Percentiles rank a stretch among this genome's conserved stretches.
phyloP scores from a whole-genome alignment of 2,797 vertebrate species.

The Cephalopachus bancanus region DNA sequence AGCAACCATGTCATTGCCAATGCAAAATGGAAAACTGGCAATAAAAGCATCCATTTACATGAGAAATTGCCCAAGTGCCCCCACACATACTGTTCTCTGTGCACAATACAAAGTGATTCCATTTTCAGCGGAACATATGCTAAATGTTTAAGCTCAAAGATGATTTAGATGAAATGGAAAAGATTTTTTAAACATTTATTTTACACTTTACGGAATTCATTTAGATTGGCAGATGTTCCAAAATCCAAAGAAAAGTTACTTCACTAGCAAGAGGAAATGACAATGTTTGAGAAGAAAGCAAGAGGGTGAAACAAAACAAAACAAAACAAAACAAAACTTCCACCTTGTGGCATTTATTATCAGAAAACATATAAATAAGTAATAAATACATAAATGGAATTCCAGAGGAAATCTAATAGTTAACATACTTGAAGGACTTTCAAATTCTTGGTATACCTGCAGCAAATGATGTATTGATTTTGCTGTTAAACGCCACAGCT shows the following conservation, averaged over 20 bases:
- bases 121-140: conserved; percentile 80
- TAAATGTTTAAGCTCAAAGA: conserved; percentile 79
- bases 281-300: conserved; percentile 10
- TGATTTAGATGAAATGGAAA: conserved; percentile 80
- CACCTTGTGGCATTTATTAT: conserved; percentile 61
- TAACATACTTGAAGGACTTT: conserved; percentile 86
- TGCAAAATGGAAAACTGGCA: conserved; percentile 67
- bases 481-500: conserved; percentile 90
- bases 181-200: conserved; percentile 83
- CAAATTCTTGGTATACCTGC: conserved; percentile 86
- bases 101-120: conserved; percentile 69
- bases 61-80: conserved; percentile 74
- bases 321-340: not conserved
- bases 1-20: conserved; percentile 64
- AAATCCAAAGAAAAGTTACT: conserved; percentile 57
- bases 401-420: conserved; percentile 86
- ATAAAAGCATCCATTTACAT: conserved; percentile 76
- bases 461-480: conserved; percentile 92
- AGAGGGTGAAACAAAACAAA: not conserved
- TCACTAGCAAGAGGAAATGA: conserved; percentile 50
- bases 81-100: conserved; percentile 17
- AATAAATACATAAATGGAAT: conserved; percentile 63
- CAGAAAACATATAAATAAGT: not conserved
- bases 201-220: conserved; percentile 77
- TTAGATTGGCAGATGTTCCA: conserved; percentile 72